phyloP scores from a whole-genome alignment of 2,113 vertebrate genomes.

The Oxygymnocypris stewartii region DNA sequence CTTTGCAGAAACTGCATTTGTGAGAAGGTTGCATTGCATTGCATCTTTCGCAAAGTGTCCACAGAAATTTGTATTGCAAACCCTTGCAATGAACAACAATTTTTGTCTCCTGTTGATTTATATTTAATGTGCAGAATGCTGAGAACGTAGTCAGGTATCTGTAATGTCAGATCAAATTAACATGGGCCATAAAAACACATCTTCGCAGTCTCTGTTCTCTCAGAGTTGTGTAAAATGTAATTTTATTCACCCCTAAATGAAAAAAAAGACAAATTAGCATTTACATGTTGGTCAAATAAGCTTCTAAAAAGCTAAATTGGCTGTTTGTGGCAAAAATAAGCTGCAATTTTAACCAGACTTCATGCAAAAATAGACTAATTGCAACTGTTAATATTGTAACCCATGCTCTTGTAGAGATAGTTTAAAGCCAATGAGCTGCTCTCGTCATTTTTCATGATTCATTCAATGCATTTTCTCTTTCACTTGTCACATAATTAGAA shows the following conservation, averaged over 20 bases:
- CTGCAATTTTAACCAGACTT: not conserved
- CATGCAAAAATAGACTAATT: not conserved
- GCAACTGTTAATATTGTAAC: not conserved
- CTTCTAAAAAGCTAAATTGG: not conserved
- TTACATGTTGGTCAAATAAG: not conserved
- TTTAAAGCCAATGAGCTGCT: not conserved
- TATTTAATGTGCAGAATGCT: not conserved
- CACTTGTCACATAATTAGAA: not conserved
- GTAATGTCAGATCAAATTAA: not conserved
- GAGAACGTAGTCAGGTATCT: not conserved
- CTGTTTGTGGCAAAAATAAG: not conserved
- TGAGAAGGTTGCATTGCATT: too few relatives aligned
- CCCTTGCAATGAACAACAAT: not conserved
- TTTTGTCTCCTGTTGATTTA: not conserved
- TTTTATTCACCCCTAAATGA: not conserved
- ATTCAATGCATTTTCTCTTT: not conserved
- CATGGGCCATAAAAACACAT: not conserved
- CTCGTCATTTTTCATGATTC: not conserved
- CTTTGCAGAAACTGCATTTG: too few relatives aligned
- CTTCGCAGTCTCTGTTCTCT: not conserved
- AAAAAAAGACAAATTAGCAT: not conserved
- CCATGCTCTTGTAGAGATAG: not conserved
- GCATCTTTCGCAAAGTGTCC: too few relatives aligned
- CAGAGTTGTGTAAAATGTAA: not conserved
- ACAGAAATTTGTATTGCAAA: not conserved